Base-by-base conservation (phyloP, 1,140 invertebrate species). In the Zaprionus kolodkinae region DNA sequence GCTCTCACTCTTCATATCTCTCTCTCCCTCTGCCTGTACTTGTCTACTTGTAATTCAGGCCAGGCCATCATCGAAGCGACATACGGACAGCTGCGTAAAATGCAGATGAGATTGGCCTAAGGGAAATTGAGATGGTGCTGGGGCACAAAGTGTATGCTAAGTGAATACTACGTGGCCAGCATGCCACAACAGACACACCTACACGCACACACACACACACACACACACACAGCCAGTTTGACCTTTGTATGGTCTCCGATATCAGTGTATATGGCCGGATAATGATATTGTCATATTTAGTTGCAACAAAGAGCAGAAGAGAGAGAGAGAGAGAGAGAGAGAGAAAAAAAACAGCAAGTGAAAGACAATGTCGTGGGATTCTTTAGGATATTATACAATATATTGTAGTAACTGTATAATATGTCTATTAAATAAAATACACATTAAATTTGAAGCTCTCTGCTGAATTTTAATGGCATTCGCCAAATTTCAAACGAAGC, bases 51-150 rank as follows among this genome's bases (percentile, higher is more conserved):
- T 35, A 60, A 67, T 72, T 67, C 71, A 48, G 62, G 17, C 13
- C 35, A 6, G 17, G 13, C 38, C 38, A 27, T 71, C 38, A 27
- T 71, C 60, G 60, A 56, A 56, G 48, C 50, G 64, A 15, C 57
- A 62, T 59, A 48, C 13, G 3, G 15, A 54, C 38, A 10, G 33
- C 45, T 59, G 60, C n/a, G 35, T 35, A 52, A 75, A 71, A 75
- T 75, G 60, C 72, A 71, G 68, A 75, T 64, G 60, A 64, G 68
- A 59, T 64, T 59, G 54, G 67, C 36, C 50, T 68, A 54, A 6
- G 21, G 54, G 48, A 54, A 35, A 33, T 60, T 54, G 45, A 61
- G 55, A 67, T 50, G 61, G 33, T 12, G 15, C 9, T 15, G 11
- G 27, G 3, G 35, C 45, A 61, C 27, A 61, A 43, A 21, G 56